A percentile compares a stretch with the other conserved stretches of the same genome.
Conservation (phyloP, 2,113 vertebrate genomes). For the Amphilophus citrinellus region DNA sequence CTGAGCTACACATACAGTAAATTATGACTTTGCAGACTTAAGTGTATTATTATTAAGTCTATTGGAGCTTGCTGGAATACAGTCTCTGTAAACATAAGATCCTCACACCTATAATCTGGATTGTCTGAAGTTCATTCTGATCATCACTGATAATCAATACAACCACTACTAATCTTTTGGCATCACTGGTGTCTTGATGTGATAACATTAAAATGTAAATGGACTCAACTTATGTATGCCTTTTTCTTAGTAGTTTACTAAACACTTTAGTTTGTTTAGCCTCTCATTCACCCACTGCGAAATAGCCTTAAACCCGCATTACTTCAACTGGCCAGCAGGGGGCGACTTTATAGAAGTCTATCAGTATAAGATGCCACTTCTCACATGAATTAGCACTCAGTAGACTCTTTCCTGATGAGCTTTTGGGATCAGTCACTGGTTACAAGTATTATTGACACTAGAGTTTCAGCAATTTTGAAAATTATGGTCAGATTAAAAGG, state of each 20-base stretch:
- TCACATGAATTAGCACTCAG: neutral
- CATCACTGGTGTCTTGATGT: neutral
- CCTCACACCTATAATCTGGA: neutral
- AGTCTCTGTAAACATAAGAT: neutral
- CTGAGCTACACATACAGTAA: conserved; percentile 8
- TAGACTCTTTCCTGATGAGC: neutral
- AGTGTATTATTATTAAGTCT: no score
- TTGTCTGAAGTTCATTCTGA: neutral
- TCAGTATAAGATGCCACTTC: neutral
- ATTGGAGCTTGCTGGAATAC: neutral
- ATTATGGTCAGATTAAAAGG: neutral
- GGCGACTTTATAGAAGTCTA: neutral
- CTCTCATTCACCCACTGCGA: no score
- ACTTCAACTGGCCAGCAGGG: no score
- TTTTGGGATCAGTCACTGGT: neutral
- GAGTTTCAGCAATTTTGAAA: neutral
- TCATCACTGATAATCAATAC: neutral
- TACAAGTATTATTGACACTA: neutral
- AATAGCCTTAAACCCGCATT: no score
- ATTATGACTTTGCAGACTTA: conserved; percentile 6
- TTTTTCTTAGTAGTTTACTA: neutral
- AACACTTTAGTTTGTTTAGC: neutral
- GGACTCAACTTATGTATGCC: neutral
- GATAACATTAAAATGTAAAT: neutral
- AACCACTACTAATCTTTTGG: neutral